These are phyloP conservation scores for Crotalus horridus DNA, from an alignment of 2,113 vertebrate genomes.

Conservation along the genomic window DNA sequence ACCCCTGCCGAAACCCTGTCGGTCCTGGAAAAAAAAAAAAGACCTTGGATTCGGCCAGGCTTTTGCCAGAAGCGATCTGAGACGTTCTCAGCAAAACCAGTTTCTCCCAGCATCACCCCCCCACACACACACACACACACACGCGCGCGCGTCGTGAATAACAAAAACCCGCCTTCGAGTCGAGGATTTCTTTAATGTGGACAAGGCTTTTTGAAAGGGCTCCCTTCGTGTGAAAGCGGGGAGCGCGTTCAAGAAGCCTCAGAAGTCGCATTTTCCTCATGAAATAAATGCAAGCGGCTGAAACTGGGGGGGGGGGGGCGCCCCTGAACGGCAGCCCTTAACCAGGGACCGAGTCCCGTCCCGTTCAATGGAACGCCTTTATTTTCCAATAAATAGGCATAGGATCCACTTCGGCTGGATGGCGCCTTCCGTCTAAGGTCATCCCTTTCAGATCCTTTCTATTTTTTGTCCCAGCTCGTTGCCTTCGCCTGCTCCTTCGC, in stretches of 20 bases:
- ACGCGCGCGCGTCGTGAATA: too few species aligned
- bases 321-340: background rate
- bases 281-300: background rate
- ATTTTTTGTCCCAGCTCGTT: conserved; percentile 34
- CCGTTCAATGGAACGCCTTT: background rate
- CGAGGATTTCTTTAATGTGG: background rate
- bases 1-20: conserved; percentile 53
- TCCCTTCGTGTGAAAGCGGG: background rate
- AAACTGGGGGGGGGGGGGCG: background rate
- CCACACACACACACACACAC: too few species aligned
- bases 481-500: conserved; percentile 13
- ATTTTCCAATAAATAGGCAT: background rate
- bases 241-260: background rate
- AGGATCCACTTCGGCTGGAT: background rate
- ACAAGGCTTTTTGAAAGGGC: background rate
- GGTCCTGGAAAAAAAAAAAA: conserved; percentile 45
- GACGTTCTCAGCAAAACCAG: background rate
- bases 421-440: background rate
- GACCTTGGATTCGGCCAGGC: background rate
- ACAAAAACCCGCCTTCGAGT: background rate
- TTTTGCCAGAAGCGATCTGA: background rate
- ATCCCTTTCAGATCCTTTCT: background rate
- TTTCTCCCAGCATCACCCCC: background rate
- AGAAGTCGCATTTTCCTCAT: background rate
- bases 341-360: background rate